Conservation (phyloP, 2,113 vertebrate species). For the Podocnemis expansa region DNA sequence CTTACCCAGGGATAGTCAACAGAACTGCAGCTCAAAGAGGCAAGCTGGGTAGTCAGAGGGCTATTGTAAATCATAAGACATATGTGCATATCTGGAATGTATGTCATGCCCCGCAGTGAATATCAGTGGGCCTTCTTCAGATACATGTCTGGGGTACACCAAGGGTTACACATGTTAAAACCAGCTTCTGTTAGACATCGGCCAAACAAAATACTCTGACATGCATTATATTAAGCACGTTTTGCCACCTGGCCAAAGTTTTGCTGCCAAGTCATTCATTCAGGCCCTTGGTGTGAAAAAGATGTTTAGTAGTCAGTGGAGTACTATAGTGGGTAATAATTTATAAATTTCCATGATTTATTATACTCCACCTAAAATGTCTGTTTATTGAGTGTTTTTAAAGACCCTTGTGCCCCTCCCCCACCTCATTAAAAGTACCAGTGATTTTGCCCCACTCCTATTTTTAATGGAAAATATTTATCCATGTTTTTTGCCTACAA, state of each 20-base stretch:
- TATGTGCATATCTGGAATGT: fast-evolving
- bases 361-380: constrained; percentile 69
- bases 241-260: constrained; percentile 76
- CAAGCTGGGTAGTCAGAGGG: fast-evolving
- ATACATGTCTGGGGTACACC: neutral
- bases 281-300: constrained; percentile 78
- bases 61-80: neutral
- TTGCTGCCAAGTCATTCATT: constrained; percentile 77
- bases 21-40: neutral
- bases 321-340: constrained; percentile 74
- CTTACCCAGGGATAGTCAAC: neutral
- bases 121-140: neutral
- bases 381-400: constrained; percentile 77
- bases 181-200: constrained; percentile 64
- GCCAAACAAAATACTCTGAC: constrained; percentile 65
- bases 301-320: constrained; percentile 79
- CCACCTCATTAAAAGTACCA: constrained; percentile 72
- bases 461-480: constrained; percentile 74
- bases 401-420: constrained; percentile 37
- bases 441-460: constrained; percentile 64
- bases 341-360: constrained; percentile 81
- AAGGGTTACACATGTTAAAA: constrained; percentile 63
- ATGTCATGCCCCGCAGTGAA: neutral
- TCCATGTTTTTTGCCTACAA: constrained; percentile 57
- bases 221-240: constrained; percentile 65